phyloP scores from a whole-genome alignment of 2,113 vertebrate species.

The Grallaria varia region DNA sequence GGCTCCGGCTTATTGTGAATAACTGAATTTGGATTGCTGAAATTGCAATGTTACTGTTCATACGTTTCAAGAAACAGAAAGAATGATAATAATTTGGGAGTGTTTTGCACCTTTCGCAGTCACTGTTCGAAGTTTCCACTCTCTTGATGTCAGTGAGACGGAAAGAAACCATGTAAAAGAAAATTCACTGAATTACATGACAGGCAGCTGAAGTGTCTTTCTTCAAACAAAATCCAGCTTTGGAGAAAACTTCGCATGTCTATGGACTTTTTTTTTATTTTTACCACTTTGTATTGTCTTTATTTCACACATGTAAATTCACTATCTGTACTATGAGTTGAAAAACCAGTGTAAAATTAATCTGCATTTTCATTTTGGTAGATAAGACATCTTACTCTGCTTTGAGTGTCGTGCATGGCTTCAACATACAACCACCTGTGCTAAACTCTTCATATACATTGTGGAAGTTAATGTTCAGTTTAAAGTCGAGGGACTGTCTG shows the following conservation, averaged over 20 bases:
- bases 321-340: not conserved
- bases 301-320: not conserved
- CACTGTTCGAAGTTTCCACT: not conserved
- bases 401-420: not conserved
- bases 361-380: not conserved
- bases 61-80: not conserved
- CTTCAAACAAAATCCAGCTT: not conserved
- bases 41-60: not conserved
- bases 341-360: not conserved
- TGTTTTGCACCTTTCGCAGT: not conserved
- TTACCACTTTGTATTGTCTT: not conserved
- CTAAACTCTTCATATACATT: rapidly evolving
- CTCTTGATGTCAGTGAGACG: not conserved
- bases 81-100: not conserved
- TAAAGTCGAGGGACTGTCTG: not conserved
- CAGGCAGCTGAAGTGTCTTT: not conserved
- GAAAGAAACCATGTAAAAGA: not conserved
- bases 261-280: not conserved
- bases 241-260: not conserved
- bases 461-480: not conserved
- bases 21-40: not conserved
- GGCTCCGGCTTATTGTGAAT: not conserved
- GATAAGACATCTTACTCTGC: not conserved
- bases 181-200: not conserved
- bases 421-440: not conserved